Evolutionary conservation across 2,113 vertebrate species (phyloP), one percentile per base, ranked within the genome.

Genomic region (Lycaon pictus): DNA sequence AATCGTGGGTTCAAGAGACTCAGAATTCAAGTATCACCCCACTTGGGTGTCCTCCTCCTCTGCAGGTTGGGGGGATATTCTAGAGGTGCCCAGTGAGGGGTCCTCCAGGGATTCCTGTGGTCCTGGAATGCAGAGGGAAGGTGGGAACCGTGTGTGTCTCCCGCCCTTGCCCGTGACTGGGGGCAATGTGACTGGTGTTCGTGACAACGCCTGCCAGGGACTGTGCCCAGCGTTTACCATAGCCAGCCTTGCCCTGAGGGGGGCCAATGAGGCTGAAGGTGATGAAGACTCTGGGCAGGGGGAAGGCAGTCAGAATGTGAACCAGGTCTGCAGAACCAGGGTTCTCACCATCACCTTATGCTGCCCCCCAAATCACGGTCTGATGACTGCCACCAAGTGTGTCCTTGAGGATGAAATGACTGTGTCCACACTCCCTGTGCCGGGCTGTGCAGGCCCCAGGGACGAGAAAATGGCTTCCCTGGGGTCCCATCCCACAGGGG

Each of bases 361-460:
- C n/a, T 32, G 71, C 35, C 62, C 23, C 60, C 0, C 2, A 32
- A 19, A 60, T 58, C 23, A 0, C 19, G 48, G 27, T 67, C n/a
- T 56, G 53, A 22, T 51, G 51, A 48, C 43, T 2, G 3, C 17
- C 32, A 65, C 35, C 12, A 25, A 48, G 79, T 1, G 0, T 23
- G 2, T 69, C 63, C 67, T 35, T 58, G 48, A 62, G 27, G 67
- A 88, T 19, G 27, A 77, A 56, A 58, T 25, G 37, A 29, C n/a
- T 1, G 0, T 48, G 51, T 20, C 65, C 55, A 29, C 10, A 0
- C 3, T 51, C 71, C 65, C 27, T 11, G 17, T 2, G 43, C 53
- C 0, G 3, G 86, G 69, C 32, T 25, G 48, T 67, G 72, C 9
- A 43, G 43, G 56, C 51, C 25, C 19, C 87, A 63, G 69, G 43